Evolutionary conservation across 2,888 invertebrate species (phyloP), one percentile per base, ranked within the genome.

Genomic region (Mythimna pallens): DNA sequence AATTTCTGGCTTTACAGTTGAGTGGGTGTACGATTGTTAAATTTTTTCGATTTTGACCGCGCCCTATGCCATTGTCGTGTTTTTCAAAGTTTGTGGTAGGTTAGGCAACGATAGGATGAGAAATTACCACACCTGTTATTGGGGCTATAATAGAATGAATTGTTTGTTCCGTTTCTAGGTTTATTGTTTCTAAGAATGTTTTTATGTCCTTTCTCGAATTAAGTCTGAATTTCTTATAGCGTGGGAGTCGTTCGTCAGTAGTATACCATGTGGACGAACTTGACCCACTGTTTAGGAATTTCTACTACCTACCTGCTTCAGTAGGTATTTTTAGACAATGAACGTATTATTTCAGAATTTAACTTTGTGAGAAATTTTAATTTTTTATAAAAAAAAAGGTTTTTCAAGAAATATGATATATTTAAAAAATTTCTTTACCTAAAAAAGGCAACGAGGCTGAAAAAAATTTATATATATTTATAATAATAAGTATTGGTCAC

Each of bases 1-100:
- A 92, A 92, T 92, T 93, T 92, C 89, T 74, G 54, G 40, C 91
- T 92, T 90, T 88, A 87, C 92, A 91, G 89, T 88, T 89, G 89
- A 93, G 89, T 90, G 89, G 85, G 76, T 88, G 82, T 82, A 81
- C 88, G 80, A 92, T 93, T 92, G 92, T 92, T 86, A 79, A 86
- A 87, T 86, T 89, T 90, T 91, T 90, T 91, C 85, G 85, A 87
- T 85, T 86, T 80, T 50, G 40, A 72, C 89, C 92, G 84, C 93
- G 88, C 93, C 93, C 88, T 78, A 77, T 36, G 73, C 84, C 74
- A 92, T 93, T 92, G 92, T 93, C 83, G 81, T 71, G 70, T 81
- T 88, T 90, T 89, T 88, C 88, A 90, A 91, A 87, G 81, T 78
- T 81, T 9, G 74, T 75, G 73, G 65, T 70, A 72, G 64, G 70